Percentiles rank a stretch among this genome's conserved stretches.
Evolutionary conservation across 1,140 invertebrate genomes (phyloP).

Genomic region (Drosophila mayri): DNA sequence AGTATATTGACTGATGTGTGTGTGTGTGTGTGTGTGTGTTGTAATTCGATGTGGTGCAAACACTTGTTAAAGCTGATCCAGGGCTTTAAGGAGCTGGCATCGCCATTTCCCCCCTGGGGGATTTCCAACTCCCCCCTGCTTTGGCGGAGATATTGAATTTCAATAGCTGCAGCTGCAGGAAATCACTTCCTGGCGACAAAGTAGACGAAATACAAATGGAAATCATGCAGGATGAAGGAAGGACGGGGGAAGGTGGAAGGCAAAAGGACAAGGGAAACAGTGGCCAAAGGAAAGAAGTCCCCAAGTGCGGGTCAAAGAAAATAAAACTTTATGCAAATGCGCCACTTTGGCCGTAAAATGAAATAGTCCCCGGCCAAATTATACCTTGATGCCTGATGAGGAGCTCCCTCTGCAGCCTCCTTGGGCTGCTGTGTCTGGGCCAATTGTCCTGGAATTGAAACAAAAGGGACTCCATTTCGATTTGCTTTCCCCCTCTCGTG

Average conservation of each 20-base stretch:
- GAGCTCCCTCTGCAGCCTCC: conserved; percentile 9
- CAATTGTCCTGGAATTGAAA: conserved; percentile 74
- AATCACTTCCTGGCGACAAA: conserved; percentile 72
- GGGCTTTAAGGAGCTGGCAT: conserved; percentile 56
- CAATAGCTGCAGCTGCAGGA: conserved; percentile 71
- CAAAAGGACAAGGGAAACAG: conserved; percentile 29
- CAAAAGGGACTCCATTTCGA: conserved; percentile 57
- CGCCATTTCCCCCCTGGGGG: not conserved
- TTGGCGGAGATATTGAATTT: conserved; percentile 69
- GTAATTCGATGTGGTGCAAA: conserved; percentile 47
- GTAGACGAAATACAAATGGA: conserved; percentile 53
- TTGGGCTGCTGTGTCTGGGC: conserved; percentile 18
- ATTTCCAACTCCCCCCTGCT: conserved; percentile 8
- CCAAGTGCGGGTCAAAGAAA: conserved; percentile 82
- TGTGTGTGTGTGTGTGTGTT: not conserved
- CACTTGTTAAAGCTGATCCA: conserved; percentile 57
- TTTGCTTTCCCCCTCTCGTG: not conserved
- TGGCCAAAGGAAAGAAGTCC: conserved; percentile 49
- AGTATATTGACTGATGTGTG: conserved; percentile 48
- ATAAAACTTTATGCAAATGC: conserved; percentile 82
- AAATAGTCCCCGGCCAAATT: conserved; percentile 80
- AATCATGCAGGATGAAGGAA: conserved; percentile 36
- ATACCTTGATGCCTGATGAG: conserved; percentile 81
- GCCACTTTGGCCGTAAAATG: conserved; percentile 82
- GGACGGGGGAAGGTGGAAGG: not conserved